Evolutionary conservation across 2,888 invertebrate genomes (phyloP).

Genomic region (Lasioglossum morio): DNA sequence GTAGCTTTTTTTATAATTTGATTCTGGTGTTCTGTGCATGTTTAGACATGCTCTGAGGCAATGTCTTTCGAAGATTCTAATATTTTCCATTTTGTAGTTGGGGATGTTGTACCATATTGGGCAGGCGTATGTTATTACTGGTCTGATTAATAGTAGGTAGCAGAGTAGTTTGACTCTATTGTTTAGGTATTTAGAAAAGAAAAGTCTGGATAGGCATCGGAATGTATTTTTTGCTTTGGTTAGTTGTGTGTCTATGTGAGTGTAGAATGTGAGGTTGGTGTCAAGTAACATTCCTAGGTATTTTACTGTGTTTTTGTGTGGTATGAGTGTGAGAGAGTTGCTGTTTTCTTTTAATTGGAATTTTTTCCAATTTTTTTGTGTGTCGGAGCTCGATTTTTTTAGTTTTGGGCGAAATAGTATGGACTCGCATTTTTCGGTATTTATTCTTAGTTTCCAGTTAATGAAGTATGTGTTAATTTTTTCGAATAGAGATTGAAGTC

Average conservation of each 20-base stretch:
- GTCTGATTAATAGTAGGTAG: not conserved
- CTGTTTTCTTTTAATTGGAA: too few relatives aligned
- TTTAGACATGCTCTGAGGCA: too few relatives aligned
- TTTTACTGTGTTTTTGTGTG: too few relatives aligned
- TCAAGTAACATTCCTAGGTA: too few relatives aligned
- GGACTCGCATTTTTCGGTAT: conserved; percentile 57
- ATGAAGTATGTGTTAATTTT: too few relatives aligned
- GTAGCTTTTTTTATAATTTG: not conserved
- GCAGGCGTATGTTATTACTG: not conserved
- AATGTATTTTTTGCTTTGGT: too few relatives aligned
- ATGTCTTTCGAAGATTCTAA: not conserved
- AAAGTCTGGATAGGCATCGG: not conserved
- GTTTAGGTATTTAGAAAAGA: not conserved
- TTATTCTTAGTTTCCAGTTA: conserved; percentile 57
- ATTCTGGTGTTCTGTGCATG: too few relatives aligned
- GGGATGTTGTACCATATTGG: conserved; percentile 1
- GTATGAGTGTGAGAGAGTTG: too few relatives aligned
- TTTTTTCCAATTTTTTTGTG: too few relatives aligned
- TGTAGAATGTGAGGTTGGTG: not conserved
- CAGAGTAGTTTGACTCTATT: not conserved
- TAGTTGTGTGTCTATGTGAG: not conserved
- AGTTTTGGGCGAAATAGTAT: conserved; percentile 50
- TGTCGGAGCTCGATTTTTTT: too few relatives aligned
- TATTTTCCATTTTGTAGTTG: not conserved
- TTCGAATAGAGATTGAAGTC: too few relatives aligned